These are phyloP conservation scores for Hydractinia echinata DNA, from an alignment of 30 jellyfish, hydroid and myxozoan species.

Conservation along the genomic window DNA sequence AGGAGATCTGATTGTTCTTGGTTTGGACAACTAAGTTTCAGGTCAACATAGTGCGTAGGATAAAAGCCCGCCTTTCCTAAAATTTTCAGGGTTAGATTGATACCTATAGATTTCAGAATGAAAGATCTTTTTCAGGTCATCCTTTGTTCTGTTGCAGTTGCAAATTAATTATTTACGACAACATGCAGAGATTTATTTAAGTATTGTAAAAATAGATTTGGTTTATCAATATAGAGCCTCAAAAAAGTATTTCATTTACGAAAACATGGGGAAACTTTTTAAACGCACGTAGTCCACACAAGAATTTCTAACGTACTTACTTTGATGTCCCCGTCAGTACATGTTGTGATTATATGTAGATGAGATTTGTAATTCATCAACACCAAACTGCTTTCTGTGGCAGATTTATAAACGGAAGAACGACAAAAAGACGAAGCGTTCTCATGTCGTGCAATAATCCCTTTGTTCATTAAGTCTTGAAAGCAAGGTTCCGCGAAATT, in stretches of 20 bases:
- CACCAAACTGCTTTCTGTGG: neutral
- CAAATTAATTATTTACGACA: no score
- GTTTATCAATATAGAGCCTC: neutral
- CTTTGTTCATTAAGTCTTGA: neutral
- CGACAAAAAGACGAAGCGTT: neutral
- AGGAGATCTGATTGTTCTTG: no score
- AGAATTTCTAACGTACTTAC: neutral
- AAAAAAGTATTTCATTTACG: neutral
- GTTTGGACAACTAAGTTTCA: no score
- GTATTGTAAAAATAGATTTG: no score
- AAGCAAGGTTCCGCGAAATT: neutral
- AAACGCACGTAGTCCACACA: neutral
- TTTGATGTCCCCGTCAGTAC: neutral
- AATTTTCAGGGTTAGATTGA: no score
- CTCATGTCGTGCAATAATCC: conserved; percentile 7
- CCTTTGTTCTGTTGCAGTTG: no score
- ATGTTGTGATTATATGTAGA: neutral
- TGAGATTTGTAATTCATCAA: conserved; percentile 13
- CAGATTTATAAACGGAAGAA: conserved; percentile 3
- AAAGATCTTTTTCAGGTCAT: no score
- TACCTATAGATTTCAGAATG: no score
- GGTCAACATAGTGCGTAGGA: no score
- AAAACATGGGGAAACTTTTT: neutral
- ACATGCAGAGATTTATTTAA: no score
- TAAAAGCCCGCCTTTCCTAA: no score